Evolutionary conservation across 1,140 invertebrate species (phyloP), one percentile per base, ranked within the genome.

Genomic region (Calliopsis andreniformis): DNA sequence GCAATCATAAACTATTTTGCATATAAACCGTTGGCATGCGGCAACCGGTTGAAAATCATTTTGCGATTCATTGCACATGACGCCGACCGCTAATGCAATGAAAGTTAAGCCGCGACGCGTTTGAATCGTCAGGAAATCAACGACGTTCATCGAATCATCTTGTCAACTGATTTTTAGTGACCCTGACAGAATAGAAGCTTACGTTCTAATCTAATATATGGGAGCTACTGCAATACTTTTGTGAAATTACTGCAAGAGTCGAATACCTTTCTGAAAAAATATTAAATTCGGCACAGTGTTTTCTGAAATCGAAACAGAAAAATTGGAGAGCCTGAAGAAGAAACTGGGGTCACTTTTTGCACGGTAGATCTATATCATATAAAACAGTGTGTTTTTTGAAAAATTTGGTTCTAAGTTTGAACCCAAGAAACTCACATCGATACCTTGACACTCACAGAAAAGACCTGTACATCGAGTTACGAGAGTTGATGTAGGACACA

Each of bases 1-100:
- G 77, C 84, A 85, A 86, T 87, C 82, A 84, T 87, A 87, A 87
- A 87, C 84, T 81, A 86, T 87, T 86, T 84, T 84, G 77, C 84
- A 86, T 86, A 86, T 75, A 84, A 83, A 84, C 81, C 68, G 58
- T 84, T 80, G 71, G 77, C 71, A 70, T 73, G 67, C 14, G 68
- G 59, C 70, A 63, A 39, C 69, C 39, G 80, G 56, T 79, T 76
- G 78, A 59, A 71, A 84, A 84, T 84, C 80, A 69, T 84, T 84
- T 83, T 45, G 80, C 79, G 79, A 84, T 83, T 84, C 83, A 84
- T 80, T 70, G 55, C 62, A 68, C 64, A 80, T 83, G 82, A 83
- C 77, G 51, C 62, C 18, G 20, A 2, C 51, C 62, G 35, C 42
- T 75, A 73, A 75, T 62, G 51, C 49, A 75, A 75, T 75, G 71